Conservation (phyloP, 1,140 invertebrate species). For the Philopotamus ludificatus region DNA sequence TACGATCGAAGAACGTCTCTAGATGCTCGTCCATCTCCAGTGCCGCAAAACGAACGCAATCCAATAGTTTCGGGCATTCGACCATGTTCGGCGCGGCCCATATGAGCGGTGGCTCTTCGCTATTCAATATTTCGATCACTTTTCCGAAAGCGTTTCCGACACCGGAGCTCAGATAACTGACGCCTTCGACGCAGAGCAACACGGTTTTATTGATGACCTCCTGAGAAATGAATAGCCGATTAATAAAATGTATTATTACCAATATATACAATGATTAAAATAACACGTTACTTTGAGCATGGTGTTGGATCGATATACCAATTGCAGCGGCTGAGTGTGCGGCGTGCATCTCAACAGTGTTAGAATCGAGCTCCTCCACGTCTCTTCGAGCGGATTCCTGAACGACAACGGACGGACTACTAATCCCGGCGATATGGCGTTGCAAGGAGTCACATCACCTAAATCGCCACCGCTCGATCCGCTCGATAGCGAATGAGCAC, state of each 20-base stretch:
- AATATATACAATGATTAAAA: background rate
- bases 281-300: constrained; percentile 47
- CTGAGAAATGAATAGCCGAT: constrained; percentile 38
- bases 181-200: constrained; percentile 47
- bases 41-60: constrained; percentile 83
- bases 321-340: constrained; percentile 45
- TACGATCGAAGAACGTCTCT: constrained; percentile 90
- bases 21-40: constrained; percentile 94
- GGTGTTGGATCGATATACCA: constrained; percentile 50
- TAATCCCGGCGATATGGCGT: constrained; percentile 54
- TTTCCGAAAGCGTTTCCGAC: constrained; percentile 44
- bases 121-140: constrained; percentile 46
- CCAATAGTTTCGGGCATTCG: constrained; percentile 65
- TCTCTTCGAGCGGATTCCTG: constrained; percentile 44
- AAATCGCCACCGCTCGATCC: constrained; percentile 82
- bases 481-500: constrained; percentile 58
- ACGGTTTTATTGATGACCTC: constrained; percentile 52
- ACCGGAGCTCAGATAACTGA: constrained; percentile 32
- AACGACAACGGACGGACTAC: constrained; percentile 26
- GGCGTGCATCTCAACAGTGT: constrained; percentile 47
- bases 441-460: constrained; percentile 85
- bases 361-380: constrained; percentile 50
- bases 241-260: background rate
- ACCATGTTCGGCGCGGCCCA: constrained; percentile 69
- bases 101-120: constrained; percentile 69